These are phyloP conservation scores for Vulpes ferrilata DNA, from an alignment of 2,113 vertebrate genomes.

Conservation along the genomic window DNA sequence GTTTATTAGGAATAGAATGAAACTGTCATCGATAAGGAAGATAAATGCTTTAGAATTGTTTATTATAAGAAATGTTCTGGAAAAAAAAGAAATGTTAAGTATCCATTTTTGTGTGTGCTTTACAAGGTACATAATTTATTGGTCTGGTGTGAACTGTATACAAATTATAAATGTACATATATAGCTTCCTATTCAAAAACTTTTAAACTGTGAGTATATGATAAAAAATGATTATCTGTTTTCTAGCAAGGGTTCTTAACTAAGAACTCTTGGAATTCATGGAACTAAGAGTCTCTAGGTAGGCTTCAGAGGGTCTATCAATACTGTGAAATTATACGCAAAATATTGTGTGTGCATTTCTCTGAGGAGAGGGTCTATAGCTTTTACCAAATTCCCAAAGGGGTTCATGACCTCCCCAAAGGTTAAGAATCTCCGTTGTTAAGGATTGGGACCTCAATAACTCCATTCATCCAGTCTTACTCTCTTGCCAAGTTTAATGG, in stretches of 20 bases:
- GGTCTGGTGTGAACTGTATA: not conserved
- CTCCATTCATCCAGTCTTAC: constrained; percentile 59
- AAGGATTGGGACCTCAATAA: constrained; percentile 66
- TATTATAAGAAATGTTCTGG: constrained; percentile 7
- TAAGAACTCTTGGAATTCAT: constrained; percentile 17
- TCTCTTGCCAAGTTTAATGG: constrained; percentile 69
- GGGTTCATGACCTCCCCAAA: constrained; percentile 23
- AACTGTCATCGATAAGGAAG: constrained; percentile 40
- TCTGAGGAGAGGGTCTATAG: not conserved
- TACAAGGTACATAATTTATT: constrained; percentile 43
- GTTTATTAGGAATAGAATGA: constrained; percentile 45
- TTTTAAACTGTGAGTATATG: constrained; percentile 22
- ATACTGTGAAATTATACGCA: constrained; percentile 42
- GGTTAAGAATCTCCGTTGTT: constrained; percentile 60
- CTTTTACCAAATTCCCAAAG: constrained; percentile 50
- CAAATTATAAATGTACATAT: constrained; percentile 9
- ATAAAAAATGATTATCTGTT: constrained; percentile 47
- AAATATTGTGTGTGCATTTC: constrained; percentile 39
- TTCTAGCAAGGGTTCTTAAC: constrained; percentile 32
- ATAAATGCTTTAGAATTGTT: constrained; percentile 45
- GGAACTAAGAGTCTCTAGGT: constrained; percentile 11
- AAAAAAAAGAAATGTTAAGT: not conserved
- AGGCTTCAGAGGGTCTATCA: constrained; percentile 33
- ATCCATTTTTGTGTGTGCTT: constrained; percentile 55
- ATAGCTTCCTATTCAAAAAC: not conserved